A percentile compares a stretch with the other conserved stretches of the same genome.
Conservation (phyloP, 2,888 invertebrate species). For the Brachyopa scutellaris region DNA sequence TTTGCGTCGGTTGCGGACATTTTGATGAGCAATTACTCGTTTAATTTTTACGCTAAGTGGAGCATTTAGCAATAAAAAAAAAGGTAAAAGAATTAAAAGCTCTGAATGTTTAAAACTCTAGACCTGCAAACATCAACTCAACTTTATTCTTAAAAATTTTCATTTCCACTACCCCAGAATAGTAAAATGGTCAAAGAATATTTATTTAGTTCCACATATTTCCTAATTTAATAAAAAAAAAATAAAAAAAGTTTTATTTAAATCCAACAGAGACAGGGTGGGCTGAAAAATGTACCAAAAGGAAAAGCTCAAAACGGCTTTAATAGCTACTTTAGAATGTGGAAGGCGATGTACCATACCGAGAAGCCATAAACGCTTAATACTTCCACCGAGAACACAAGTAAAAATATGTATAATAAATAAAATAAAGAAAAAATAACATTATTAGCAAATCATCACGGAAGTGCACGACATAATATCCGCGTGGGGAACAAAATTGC, state of each 20-base stretch:
- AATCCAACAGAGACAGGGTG: slow-evolving; percentile 9
- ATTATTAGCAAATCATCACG: slow-evolving; percentile 24
- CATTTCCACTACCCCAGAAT: too few species aligned
- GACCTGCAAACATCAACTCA: too few species aligned
- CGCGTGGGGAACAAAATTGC: background rate
- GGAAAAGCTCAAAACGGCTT: slow-evolving; percentile 16
- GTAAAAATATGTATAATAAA: background rate
- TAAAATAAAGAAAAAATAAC: background rate
- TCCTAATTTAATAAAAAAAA: slow-evolving; percentile 8
- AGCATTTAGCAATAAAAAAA: too few species aligned
- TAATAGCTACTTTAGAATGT: slow-evolving; percentile 9
- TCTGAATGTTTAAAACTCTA: too few species aligned
- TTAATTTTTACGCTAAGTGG: too few species aligned
- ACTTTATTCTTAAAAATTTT: too few species aligned
- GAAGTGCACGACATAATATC: slow-evolving; percentile 37
- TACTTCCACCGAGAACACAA: background rate
- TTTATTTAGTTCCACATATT: too few species aligned
- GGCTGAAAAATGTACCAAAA: background rate
- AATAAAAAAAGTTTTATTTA: background rate
- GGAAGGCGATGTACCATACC: slow-evolving; percentile 4
- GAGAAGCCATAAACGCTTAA: slow-evolving; percentile 57
- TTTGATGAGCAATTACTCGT: too few species aligned
- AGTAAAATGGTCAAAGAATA: too few species aligned
- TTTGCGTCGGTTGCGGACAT: too few species aligned
- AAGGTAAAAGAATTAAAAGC: too few species aligned